Base-by-base conservation (phyloP, 2,113 vertebrate species). In the Machaerirhynchus nigripectus region DNA sequence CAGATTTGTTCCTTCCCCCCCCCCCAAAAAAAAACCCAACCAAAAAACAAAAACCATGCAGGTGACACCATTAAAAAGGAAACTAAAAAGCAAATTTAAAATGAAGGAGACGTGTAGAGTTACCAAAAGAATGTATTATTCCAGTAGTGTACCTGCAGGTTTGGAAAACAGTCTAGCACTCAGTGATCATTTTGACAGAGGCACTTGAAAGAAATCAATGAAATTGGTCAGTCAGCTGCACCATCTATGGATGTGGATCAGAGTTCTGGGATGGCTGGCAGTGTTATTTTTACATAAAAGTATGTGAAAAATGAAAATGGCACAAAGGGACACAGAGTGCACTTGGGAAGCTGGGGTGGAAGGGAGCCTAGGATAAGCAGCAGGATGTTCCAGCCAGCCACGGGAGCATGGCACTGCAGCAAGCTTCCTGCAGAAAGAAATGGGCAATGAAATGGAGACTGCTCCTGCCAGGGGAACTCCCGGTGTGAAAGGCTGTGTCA, bases 181-280 rank as follows among this genome's bases (percentile, higher is more conserved):
- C 59, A 81, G 93, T 96, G 97, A 96, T 95, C 91, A n/a, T 96
- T 97, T 93, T 94, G 91, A 98, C 97, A 97, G 95, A 97, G 85
- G 78, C 84, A 84, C 73, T 93, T 95, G 96, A 90, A 94, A 92
- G 90, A 95, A 97, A 97, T 98, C 98, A 96, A 95, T 97, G 95
- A 64, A 60, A 97, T 90, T 80, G 96, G 97, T 96, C 89, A 94
- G 64, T 56, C 60, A 47, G 53, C 73, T 95, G 63, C 53, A 80
- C 61, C 20, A 1, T 83, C 94, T 63, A 75, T 67, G 90, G 89
- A 80, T 28, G 52, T 42, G 69, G 79, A 82, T 87, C 77, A 39
- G 56, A 94, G 89, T 70, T 89, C 92, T 92, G 88, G 57, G 55
- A 42, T 49, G 55, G 49, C 33, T 87, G 87, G 80, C 64, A 86